These are phyloP conservation scores for Netelia fuscicornis DNA, from an alignment of 2,888 invertebrate species.

Conservation along the genomic window DNA sequence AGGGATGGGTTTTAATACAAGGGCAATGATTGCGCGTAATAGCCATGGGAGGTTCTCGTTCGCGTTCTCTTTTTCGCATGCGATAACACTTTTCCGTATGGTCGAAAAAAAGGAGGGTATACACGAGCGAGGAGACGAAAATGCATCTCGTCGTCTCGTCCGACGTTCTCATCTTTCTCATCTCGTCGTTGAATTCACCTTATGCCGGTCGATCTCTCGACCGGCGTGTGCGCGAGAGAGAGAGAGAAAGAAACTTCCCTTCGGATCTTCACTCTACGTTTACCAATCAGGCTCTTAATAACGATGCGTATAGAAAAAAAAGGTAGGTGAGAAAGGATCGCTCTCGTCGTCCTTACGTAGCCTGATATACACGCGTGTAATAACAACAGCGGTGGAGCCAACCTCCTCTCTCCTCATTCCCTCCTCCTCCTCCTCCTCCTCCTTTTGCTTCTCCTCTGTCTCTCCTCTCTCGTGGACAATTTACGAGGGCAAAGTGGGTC, in stretches of 20 bases:
- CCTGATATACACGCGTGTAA: conserved; percentile 75
- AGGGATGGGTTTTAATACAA: not conserved
- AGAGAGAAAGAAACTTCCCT: too few relatives aligned
- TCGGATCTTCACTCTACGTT: conserved; percentile 46
- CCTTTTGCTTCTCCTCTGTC: conserved; percentile 36
- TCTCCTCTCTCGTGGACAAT: conserved; percentile 80
- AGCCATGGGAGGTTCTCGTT: conserved; percentile 22
- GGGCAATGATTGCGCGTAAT: conserved; percentile 48
- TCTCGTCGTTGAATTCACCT: conserved; percentile 68
- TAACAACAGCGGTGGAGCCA: conserved; percentile 73
- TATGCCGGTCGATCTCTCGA: conserved; percentile 53
- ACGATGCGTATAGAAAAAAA: conserved; percentile 74
- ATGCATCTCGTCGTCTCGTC: conserved; percentile 35
- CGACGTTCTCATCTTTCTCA: conserved; percentile 17
- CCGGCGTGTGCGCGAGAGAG: conserved; percentile 66
- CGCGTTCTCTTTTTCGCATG: conserved; percentile 20
- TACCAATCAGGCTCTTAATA: conserved; percentile 81
- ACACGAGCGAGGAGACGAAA: conserved; percentile 42
- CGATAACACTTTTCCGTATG: conserved; percentile 51
- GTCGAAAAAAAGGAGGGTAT: not conserved
- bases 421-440: conserved; percentile 36
- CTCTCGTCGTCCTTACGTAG: conserved; percentile 60
- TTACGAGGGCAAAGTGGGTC: conserved; percentile 83
- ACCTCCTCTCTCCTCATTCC: conserved; percentile 39
- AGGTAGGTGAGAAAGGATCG: conserved; percentile 69